Percentiles rank a stretch among this genome's conserved stretches.
phyloP scores from a whole-genome alignment of 1,140 invertebrate genomes.

The Catajapyx aquilonaris region DNA sequence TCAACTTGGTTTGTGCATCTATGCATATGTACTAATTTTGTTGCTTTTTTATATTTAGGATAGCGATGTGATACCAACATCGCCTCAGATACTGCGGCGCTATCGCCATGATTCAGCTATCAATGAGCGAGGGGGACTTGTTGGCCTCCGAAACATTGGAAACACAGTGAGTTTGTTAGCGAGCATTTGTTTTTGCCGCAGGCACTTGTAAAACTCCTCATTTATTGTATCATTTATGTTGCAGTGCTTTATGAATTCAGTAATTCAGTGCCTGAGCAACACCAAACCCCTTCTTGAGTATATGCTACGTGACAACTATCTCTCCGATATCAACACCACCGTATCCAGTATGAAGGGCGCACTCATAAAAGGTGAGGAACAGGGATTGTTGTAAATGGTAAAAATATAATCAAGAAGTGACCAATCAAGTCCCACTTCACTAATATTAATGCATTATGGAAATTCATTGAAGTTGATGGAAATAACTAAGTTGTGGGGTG shows the following conservation, averaged over 20 bases:
- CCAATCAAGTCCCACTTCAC: no score
- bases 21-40: no score
- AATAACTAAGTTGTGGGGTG: no score
- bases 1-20: no score
- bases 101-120: slow-evolving; percentile 6
- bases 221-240: slow-evolving; percentile 8
- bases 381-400: no score
- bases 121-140: slow-evolving; percentile 35
- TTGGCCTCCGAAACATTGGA: slow-evolving; percentile 76
- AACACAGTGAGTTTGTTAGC: slow-evolving; percentile 43
- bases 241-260: slow-evolving; percentile 90
- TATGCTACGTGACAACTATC: slow-evolving; percentile 38
- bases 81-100: slow-evolving; percentile 8
- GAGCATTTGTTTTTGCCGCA: not conserved
- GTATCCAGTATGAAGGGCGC: slow-evolving; percentile 62
- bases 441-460: no score
- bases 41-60: no score
- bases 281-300: slow-evolving; percentile 61
- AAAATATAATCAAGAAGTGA: no score
- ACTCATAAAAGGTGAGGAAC: slow-evolving; percentile 43
- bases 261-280: slow-evolving; percentile 83
- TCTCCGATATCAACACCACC: slow-evolving; percentile 48
- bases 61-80: slow-evolving; percentile 6
- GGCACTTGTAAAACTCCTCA: no score
- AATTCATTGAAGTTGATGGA: no score